Conservation (phyloP, 2,797 vertebrate genomes). For the Pelodytes ibericus region DNA sequence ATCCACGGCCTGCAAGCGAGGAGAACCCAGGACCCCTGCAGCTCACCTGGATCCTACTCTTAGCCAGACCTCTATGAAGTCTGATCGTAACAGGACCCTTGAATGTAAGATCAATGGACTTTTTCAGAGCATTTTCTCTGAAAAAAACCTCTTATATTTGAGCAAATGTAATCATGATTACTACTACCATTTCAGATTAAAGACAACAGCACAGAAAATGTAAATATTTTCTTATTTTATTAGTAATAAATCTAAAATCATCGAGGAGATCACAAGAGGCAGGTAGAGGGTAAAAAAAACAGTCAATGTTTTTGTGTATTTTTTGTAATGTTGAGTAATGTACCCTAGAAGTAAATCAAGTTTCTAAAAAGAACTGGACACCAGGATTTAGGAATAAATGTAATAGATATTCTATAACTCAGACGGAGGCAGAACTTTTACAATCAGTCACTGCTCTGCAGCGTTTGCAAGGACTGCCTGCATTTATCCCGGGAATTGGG, state of each 20-base stretch:
- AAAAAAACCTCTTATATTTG: no score
- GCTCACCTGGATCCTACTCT: no score
- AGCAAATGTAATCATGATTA: no score
- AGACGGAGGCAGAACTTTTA: background rate
- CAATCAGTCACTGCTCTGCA: background rate
- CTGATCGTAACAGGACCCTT: no score
- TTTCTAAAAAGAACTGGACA: background rate
- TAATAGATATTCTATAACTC: background rate
- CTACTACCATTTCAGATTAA: no score
- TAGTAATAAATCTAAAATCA: constrained; percentile 3
- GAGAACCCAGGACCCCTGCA: no score
- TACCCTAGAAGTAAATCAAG: background rate
- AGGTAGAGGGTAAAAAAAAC: background rate
- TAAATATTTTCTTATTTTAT: constrained; percentile 12
- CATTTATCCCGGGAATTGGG: background rate
- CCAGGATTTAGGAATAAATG: background rate
- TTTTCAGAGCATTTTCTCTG: no score
- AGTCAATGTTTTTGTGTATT: no score
- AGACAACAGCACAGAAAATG: no score
- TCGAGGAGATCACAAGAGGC: background rate
- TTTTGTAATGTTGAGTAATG: background rate
- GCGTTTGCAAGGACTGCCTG: background rate
- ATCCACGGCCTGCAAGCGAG: no score
- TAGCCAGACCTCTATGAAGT: no score
- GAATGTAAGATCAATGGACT: no score